phyloP scores from a whole-genome alignment of 2,113 vertebrate species.

The Candoia aspera region DNA sequence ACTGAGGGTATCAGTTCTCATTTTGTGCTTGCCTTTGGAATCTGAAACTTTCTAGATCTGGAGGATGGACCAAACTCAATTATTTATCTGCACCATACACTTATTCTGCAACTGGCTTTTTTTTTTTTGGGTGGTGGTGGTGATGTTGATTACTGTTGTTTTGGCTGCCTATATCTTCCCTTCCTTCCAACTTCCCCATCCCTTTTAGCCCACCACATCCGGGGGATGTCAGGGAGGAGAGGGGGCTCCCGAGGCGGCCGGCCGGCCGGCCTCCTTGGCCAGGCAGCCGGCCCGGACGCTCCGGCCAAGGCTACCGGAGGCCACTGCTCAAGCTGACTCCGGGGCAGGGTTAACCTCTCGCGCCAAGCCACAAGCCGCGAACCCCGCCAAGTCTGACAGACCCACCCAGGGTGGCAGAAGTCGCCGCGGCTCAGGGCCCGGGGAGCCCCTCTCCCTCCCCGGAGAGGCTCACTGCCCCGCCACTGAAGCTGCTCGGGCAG shows the following conservation, averaged over 20 bases:
- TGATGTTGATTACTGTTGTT: neutral
- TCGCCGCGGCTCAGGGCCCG: neutral
- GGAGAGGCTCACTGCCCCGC: neutral
- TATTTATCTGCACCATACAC: neutral
- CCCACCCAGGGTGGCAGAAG: neutral
- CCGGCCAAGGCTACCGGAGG: neutral
- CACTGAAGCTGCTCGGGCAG: neutral
- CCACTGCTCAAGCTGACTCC: neutral
- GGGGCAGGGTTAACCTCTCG: neutral
- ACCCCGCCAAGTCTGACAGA: neutral
- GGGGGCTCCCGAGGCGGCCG: neutral
- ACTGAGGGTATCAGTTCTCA: neutral
- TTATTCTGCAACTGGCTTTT: neutral
- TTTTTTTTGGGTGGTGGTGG: too few species aligned
- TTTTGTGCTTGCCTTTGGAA: neutral
- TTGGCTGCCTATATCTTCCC: neutral
- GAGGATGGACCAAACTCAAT: too few species aligned
- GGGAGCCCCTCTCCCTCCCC: neutral
- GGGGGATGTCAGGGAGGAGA: neutral
- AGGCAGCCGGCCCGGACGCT: neutral
- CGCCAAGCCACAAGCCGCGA: too few species aligned
- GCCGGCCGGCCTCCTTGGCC: neutral
- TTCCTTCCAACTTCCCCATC: neutral
- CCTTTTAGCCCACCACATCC: neutral
- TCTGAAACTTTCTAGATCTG: neutral